phyloP scores from a whole-genome alignment of 2,888 invertebrate genomes.

The Seira ritae region DNA sequence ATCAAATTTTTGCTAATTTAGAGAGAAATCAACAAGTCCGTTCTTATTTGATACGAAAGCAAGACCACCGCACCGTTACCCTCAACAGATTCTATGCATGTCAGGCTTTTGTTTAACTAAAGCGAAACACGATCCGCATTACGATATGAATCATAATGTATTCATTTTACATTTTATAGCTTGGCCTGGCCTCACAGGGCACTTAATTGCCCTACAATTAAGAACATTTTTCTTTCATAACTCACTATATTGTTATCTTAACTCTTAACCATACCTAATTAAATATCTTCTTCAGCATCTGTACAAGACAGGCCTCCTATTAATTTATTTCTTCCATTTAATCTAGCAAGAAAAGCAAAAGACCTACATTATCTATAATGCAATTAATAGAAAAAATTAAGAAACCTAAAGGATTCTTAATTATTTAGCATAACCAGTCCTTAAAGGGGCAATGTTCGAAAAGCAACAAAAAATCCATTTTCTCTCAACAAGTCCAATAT shows the following conservation, averaged over 20 bases:
- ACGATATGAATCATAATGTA: no score
- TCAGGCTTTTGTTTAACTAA: no score
- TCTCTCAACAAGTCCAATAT: no score
- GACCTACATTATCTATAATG: not conserved
- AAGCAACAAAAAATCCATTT: no score
- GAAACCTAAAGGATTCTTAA: not conserved
- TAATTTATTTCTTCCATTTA: no score
- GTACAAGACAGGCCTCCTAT: not conserved
- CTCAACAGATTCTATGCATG: no score
- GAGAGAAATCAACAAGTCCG: not conserved
- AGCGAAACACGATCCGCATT: no score
- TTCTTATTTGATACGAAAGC: not conserved
- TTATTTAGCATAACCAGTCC: conserved; percentile 20
- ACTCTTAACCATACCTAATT: not conserved
- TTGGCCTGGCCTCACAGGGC: no score
- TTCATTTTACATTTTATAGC: no score
- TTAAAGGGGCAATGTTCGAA: no score
- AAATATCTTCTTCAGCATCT: not conserved
- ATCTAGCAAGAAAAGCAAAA: no score
- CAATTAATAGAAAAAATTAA: not conserved
- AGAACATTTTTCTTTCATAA: not conserved
- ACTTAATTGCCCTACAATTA: not conserved
- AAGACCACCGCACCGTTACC: no score
- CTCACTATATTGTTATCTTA: not conserved
- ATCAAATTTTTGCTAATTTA: not conserved